Base-by-base conservation (phyloP, 2,113 vertebrate genomes). In the Psilopogon haemacephalus region DNA sequence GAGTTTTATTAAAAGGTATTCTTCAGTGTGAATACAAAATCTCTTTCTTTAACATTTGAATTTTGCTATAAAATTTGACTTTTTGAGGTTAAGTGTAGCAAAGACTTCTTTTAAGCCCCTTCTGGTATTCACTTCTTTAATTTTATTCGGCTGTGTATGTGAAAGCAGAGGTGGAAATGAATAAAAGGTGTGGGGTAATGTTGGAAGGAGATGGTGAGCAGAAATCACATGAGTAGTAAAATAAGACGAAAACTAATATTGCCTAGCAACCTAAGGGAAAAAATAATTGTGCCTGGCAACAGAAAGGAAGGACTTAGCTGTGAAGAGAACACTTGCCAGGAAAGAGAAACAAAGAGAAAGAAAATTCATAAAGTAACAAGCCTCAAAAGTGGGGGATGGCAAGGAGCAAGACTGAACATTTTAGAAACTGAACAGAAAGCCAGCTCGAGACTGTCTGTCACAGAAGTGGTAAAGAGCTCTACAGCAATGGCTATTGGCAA, bases 141-240 rank as follows among this genome's bases (percentile, higher is more conserved):
- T 77, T 89, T 87, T 86, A 37, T 80, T 89, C 64, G 71, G 64
- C 27, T 78, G 10, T 64, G 28, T 38, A 46, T 87, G 70, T 55
- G 26, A 2, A 3, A 88, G 95, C 78, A 92, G 84, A 78, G 72
- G 77, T 89, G 78, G 75, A 63, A 91, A 91, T 72, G 84, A 87
- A 94, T 93, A 96, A 88, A 96, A 96, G 82, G 65, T 96, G 75
- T 75, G 82, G 84, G 82, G 85, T 91, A 56, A 92, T 84, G 64
- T 19, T 92, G 33, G 38, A 88, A 91, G 58, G 19, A 52, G 50
- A 74, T 77, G 35, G 94, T 91, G 75, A 95, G 75, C 81, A 89
- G 48, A 92, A 95, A 81, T 95, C 94, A 95, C 82, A 89, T 95
- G 95, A 92, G 72, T 40, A 87, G 82, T 68, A 94, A 94, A 95